These are phyloP conservation scores for Petrolisthes cinctipes DNA, from an alignment of 2,888 invertebrate genomes.

Conservation along the genomic window DNA sequence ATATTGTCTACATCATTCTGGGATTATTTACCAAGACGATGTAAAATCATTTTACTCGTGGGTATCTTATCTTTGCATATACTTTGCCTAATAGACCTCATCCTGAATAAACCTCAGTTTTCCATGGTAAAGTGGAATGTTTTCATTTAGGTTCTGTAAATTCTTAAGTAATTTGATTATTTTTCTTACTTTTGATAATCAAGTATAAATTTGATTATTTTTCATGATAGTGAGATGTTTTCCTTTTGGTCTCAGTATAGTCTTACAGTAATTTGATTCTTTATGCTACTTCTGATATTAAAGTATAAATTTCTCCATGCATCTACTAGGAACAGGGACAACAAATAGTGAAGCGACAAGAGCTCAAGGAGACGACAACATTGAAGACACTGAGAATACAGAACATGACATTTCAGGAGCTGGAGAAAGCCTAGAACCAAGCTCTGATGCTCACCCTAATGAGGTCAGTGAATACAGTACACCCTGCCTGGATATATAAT, in stretches of 20 bases:
- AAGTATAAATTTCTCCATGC: not conserved
- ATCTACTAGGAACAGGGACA: conserved; percentile 47
- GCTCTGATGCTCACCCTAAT: conserved; percentile 59
- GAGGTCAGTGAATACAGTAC: conserved; percentile 31
- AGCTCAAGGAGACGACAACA: conserved; percentile 75
- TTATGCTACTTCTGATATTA: not conserved
- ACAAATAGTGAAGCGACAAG: conserved; percentile 76
- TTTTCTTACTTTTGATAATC: not conserved
- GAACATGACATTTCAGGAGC: conserved; percentile 77
- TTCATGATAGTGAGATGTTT: no score
- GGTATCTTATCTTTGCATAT: no score
- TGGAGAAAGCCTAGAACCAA: conserved; percentile 72
- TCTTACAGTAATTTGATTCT: not conserved
- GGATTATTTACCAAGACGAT: no score
- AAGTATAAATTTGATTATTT: not conserved
- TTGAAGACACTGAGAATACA: conserved; percentile 77
- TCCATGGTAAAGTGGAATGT: no score
- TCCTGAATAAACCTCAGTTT: no score
- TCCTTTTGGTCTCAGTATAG: not conserved
- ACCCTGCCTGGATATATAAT: not conserved
- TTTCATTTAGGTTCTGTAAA: no score
- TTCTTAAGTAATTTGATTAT: not conserved
- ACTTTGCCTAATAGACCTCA: no score
- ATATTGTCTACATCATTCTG: no score
- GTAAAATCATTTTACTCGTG: no score